Base-by-base conservation (phyloP, 2,888 invertebrate species). In the Neria commutata region DNA sequence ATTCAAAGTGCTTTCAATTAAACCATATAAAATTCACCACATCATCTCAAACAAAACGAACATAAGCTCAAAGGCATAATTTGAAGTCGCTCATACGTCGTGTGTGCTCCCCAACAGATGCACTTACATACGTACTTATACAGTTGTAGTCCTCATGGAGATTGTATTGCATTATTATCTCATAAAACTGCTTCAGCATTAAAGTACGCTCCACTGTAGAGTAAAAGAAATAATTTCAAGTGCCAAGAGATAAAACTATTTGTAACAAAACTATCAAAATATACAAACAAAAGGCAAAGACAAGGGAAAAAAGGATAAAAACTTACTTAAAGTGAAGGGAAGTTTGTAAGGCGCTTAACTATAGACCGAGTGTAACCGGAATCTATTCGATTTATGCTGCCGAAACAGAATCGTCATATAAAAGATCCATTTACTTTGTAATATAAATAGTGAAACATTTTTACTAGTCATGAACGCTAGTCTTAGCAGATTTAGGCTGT, bases 161-260 rank as follows among this genome's bases (percentile, higher is more conserved):
- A 45, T 45, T 16, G 48, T 29, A 26, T 29, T 23, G 23, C n/a
- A 45, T 23, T n/a, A n/a, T n/a, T n/a, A n/a, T n/a, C n/a, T 42
- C 42, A 17, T 45, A 45, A 45, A 45, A n/a, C 54, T 10, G 47
- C 53, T 24, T 23, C 14, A 11, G 5, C n/a, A 23, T 5, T 46
- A 6, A 19, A 54, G 56, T 62, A 52, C 52, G 56, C 54, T 26
- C 57, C 54, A 52, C 61, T 23, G 29, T 2, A 16, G 47, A 24
- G 11, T 34, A 53, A 52, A 48, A 54, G 25, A 46, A n/a, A n/a
- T n/a, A 37, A 5, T 37, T 37, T 37, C n/a, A n/a, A 37, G 37
- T 37, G 37, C n/a, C n/a, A 4, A 11, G 37, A 37, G 37, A 37
- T 37, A 37, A 37, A 37, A 37, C 37, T 37, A 37, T 37, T 37